phyloP scores from a whole-genome alignment of 2,888 invertebrate genomes.

The Habrosyne pyritoides region DNA sequence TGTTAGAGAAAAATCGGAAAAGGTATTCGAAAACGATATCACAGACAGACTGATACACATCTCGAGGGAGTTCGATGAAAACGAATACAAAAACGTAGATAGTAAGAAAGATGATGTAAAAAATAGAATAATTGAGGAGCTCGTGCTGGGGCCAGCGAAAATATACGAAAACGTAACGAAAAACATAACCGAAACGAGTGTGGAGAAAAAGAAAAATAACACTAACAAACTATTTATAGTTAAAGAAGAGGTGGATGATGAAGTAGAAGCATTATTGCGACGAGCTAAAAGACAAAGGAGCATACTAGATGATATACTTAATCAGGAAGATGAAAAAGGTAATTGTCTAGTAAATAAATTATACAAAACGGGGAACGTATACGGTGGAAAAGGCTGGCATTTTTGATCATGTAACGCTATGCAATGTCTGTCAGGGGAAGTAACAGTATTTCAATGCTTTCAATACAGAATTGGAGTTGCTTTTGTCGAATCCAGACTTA shows the following conservation, averaged over 20 bases:
- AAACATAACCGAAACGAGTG: constrained; percentile 64
- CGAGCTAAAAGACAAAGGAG: constrained; percentile 87
- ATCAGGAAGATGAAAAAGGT: constrained; percentile 84
- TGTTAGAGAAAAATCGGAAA: constrained; percentile 69
- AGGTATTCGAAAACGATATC: constrained; percentile 75
- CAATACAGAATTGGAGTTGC: constrained; percentile 49
- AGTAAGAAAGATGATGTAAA: constrained; percentile 66
- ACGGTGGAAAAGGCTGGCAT: constrained; percentile 57
- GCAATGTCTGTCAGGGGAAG: constrained; percentile 58
- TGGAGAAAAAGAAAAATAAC: constrained; percentile 65
- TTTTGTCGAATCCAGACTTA: constrained; percentile 46
- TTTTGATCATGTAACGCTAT: constrained; percentile 68
- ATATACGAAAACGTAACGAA: constrained; percentile 69
- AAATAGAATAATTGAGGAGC: constrained; percentile 73
- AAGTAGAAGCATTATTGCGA: constrained; percentile 85
- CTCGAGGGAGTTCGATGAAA: constrained; percentile 73
- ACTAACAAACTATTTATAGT: constrained; percentile 59
- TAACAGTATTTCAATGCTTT: constrained; percentile 55
- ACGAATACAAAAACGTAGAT: constrained; percentile 59
- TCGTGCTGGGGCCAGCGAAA: constrained; percentile 65
- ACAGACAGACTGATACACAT: constrained; percentile 76
- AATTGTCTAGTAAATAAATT: constrained; percentile 67
- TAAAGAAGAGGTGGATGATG: constrained; percentile 83
- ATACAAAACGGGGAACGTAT: constrained; percentile 52
- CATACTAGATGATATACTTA: constrained; percentile 87